A percentile compares a stretch with the other conserved stretches of the same genome.
These are phyloP conservation scores for Drosophila arawakana DNA, from an alignment of 1,140 invertebrate species.

Conservation along the genomic window DNA sequence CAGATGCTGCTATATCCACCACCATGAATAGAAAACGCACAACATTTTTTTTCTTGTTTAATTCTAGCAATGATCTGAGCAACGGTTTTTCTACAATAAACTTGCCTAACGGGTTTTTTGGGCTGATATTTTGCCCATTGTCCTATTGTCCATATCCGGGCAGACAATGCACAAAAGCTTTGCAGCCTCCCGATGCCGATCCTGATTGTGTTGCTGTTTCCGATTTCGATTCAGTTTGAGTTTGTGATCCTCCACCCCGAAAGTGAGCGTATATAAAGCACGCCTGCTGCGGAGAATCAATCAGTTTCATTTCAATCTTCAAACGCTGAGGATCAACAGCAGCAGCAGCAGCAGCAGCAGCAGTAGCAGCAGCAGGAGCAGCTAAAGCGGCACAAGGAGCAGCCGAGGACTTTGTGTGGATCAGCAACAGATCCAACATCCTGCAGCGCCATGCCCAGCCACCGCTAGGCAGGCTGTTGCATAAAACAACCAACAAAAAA, in stretches of 20 bases:
- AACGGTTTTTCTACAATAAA: constrained; percentile 79
- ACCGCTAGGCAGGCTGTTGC: constrained; percentile 68
- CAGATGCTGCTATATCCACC: constrained; percentile 49
- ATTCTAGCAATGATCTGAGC: constrained; percentile 57
- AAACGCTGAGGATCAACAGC: constrained; percentile 75
- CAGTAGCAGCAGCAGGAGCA: constrained; percentile 56
- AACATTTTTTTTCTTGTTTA: constrained; percentile 34
- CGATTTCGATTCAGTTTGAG: constrained; percentile 36
- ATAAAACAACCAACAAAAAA: constrained; percentile 37
- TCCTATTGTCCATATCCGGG: constrained; percentile 66
- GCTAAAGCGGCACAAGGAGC: constrained; percentile 60
- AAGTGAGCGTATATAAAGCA: constrained; percentile 69
- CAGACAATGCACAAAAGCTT: constrained; percentile 78
- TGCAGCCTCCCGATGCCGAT: constrained; percentile 65
- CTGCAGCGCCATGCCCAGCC: constrained; percentile 60
- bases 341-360: constrained; percentile 69
- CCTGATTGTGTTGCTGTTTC: constrained; percentile 25
- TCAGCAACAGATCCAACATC: constrained; percentile 50
- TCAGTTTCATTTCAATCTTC: constrained; percentile 84
- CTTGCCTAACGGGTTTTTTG: constrained; percentile 75
- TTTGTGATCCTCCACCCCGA: constrained; percentile 38
- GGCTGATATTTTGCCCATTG: constrained; percentile 51
- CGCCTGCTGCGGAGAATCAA: constrained; percentile 80
- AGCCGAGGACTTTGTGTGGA: constrained; percentile 56
- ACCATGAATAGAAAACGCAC: constrained; percentile 60